A percentile compares a stretch with the other conserved stretches of the same genome.
phyloP scores from a whole-genome alignment of 2,888 invertebrate genomes.

The Tineola bisselliella region DNA sequence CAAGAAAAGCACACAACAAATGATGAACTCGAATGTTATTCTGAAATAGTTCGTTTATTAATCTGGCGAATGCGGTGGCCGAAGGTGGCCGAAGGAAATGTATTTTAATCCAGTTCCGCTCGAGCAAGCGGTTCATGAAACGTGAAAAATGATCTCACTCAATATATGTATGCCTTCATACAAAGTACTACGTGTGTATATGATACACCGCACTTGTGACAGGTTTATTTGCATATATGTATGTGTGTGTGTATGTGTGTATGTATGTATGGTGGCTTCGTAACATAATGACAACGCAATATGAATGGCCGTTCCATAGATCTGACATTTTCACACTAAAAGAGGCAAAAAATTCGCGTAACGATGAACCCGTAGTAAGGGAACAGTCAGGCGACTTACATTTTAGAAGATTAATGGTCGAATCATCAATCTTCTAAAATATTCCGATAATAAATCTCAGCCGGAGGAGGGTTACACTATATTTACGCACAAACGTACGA shows the following conservation, averaged over 20 bases:
- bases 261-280: neutral
- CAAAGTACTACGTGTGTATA: too few relatives aligned
- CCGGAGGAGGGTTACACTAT: neutral
- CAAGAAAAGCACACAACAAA: too few relatives aligned
- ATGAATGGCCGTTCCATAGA: neutral
- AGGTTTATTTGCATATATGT: too few relatives aligned
- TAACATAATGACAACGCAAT: neutral
- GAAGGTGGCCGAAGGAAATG: conserved; percentile 37
- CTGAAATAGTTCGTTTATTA: neutral
- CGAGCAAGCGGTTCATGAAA: conserved; percentile 60
- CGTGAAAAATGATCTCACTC: conserved; percentile 60
- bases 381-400: neutral
- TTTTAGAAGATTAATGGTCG: neutral
- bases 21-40: too few relatives aligned
- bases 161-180: neutral
- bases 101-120: conserved; percentile 65
- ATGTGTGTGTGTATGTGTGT: too few relatives aligned
- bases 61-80: neutral
- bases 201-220: too few relatives aligned
- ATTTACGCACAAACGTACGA: neutral
- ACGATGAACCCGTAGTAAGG: neutral
- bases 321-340: neutral
- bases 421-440: neutral
- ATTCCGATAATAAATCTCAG: neutral
- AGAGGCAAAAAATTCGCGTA: neutral